Evolutionary conservation across 2,797 vertebrate genomes (phyloP).

Genomic region (Parotocinclus haroldoi): DNA sequence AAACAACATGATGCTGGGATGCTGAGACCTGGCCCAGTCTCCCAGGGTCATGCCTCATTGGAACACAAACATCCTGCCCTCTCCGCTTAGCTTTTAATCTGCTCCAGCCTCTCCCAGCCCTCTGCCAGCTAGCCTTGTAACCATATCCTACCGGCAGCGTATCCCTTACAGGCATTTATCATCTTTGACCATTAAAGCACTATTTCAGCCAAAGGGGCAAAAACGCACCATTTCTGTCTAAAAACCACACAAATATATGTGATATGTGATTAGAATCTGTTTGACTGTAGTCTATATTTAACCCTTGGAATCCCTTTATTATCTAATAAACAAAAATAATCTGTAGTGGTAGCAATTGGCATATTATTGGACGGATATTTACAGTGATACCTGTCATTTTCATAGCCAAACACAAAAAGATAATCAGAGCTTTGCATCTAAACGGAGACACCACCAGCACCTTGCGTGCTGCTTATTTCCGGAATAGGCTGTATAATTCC

Average conservation of each 20-base stretch:
- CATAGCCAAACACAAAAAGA: conserved; percentile 36
- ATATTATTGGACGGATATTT: conserved; percentile 26
- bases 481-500: conserved; percentile 61
- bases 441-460: conserved; percentile 52
- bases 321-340: too few species aligned
- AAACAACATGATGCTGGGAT: conserved; percentile 40
- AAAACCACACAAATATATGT: conserved; percentile 21
- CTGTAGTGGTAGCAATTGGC: too few species aligned
- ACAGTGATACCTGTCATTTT: conserved; percentile 47
- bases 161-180: conserved; percentile 84
- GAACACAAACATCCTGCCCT: conserved; percentile 61
- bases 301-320: not conserved
- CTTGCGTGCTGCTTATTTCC: conserved; percentile 64
- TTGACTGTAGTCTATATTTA: not conserved
- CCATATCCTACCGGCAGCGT: conserved; percentile 81
- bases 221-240: conserved; percentile 59
- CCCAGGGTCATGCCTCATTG: conserved; percentile 59
- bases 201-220: conserved; percentile 57
- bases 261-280: not conserved
- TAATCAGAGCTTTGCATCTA: too few species aligned
- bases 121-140: conserved; percentile 71
- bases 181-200: conserved; percentile 73
- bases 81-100: conserved; percentile 58
- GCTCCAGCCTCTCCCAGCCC: conserved; percentile 36
- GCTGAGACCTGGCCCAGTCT: conserved; percentile 47